Conservation (phyloP, 2,113 vertebrate genomes). For the Ciconia stormi region DNA sequence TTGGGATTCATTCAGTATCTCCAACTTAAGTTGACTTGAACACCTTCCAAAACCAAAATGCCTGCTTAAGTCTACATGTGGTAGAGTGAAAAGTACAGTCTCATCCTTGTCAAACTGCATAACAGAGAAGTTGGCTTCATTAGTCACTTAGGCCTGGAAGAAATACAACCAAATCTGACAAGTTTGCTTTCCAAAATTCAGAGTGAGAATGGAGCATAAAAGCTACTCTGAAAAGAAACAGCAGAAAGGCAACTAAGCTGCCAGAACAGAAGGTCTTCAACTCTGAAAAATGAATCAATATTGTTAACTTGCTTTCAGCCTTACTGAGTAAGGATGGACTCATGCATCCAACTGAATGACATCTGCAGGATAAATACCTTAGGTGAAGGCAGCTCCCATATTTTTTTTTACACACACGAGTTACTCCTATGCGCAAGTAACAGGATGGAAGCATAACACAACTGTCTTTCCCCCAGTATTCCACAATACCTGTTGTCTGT, state of each 20-base stretch:
- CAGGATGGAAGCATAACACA: neutral
- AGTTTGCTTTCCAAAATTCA: conserved; percentile 9
- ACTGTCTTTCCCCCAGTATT: neutral
- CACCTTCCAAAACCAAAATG: neutral
- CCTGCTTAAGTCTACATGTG: neutral
- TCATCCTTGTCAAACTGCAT: neutral
- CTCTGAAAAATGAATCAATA: neutral
- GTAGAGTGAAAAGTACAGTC: neutral
- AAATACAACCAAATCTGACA: neutral
- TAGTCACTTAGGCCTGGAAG: neutral
- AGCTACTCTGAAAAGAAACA: neutral
- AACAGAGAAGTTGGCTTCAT: neutral
- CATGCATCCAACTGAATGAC: neutral
- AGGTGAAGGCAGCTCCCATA: neutral
- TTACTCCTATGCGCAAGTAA: neutral
- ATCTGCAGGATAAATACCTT: neutral
- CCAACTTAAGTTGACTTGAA: neutral
- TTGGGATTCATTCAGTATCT: neutral
- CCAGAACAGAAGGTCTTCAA: neutral
- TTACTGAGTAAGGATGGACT: neutral
- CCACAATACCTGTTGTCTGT: neutral
- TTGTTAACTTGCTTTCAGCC: neutral
- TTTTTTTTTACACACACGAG: neutral
- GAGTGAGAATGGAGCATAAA: neutral
- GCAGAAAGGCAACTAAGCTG: neutral